These are phyloP conservation scores for Pterois miles DNA, from an alignment of 2,797 vertebrate species.

Conservation along the genomic window DNA sequence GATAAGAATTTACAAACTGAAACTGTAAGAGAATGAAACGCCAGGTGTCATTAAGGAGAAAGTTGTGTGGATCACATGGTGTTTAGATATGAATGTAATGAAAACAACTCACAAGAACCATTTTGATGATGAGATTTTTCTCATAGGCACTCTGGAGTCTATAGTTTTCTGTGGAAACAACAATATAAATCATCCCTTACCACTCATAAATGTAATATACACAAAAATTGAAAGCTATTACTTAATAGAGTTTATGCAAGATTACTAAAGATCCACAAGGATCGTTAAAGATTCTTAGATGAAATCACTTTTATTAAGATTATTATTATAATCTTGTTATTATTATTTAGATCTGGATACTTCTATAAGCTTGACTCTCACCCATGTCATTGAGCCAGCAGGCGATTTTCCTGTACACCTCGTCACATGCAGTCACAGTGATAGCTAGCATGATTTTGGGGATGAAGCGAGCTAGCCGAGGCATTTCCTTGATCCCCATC, in stretches of 20 bases:
- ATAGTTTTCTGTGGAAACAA: conserved; percentile 91
- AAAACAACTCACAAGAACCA: conserved; percentile 92
- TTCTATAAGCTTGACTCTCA: conserved; percentile 63
- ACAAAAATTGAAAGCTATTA: neutral
- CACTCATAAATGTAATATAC: neutral
- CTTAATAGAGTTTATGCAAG: neutral
- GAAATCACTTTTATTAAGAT: neutral
- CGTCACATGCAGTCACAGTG: conserved; percentile 94
- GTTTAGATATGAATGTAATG: neutral
- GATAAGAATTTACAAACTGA: conserved; percentile 99
- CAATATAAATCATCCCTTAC: neutral
- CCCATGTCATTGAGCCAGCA: conserved; percentile 98
- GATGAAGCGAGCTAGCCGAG: conserved; percentile 91
- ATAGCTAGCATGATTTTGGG: conserved; percentile 94
- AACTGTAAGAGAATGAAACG: conserved; percentile 84
- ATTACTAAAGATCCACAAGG: neutral
- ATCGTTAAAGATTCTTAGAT: neutral
- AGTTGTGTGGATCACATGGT: neutral
- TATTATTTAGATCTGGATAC: neutral
- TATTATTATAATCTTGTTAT: neutral
- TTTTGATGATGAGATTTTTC: conserved; percentile 99
- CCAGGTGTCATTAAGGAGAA: neutral
- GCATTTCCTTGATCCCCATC: conserved; percentile 93
- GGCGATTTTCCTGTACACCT: conserved; percentile 97
- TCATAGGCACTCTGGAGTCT: conserved; percentile 99